Conservation (phyloP, 2,888 invertebrate species). For the Arge pagana region DNA sequence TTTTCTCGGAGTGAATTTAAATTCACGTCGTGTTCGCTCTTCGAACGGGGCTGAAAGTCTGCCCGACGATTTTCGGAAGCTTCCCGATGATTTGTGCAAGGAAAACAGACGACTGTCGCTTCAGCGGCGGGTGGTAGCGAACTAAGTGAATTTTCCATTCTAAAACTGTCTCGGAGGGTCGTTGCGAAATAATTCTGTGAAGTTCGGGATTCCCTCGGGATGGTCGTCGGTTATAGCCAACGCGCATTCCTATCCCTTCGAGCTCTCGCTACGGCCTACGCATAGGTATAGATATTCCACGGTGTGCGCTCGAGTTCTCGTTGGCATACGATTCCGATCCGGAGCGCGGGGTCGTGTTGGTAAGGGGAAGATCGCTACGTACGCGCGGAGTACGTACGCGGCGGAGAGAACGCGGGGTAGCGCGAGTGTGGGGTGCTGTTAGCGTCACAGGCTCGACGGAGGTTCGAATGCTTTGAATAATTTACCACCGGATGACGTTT, state of each 20-base stretch:
- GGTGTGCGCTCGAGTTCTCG: too few species aligned
- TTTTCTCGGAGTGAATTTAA: too few species aligned
- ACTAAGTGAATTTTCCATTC: conserved; percentile 13
- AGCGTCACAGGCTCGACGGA: conserved; percentile 9
- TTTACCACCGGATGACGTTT: conserved; percentile 13
- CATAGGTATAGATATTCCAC: too few species aligned
- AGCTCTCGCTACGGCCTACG: too few species aligned
- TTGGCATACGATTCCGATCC: too few species aligned
- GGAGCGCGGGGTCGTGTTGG: too few species aligned
- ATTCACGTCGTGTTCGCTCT: too few species aligned
- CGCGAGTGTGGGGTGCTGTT: too few species aligned
- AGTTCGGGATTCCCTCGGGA: conserved; percentile 4
- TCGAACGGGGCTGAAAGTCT: too few species aligned
- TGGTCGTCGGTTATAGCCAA: conserved; percentile 8
- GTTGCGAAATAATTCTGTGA: not conserved
- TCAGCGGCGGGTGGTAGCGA: conserved; percentile 3
- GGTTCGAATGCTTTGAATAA: conserved; percentile 18
- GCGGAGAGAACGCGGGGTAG: too few species aligned
- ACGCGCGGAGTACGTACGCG: too few species aligned
- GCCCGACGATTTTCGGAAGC: conserved; percentile 39
- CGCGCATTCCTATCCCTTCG: not conserved
- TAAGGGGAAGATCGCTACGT: too few species aligned
- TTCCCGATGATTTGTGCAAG: conserved; percentile 28
- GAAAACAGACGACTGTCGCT: not conserved
- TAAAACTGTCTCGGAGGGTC: conserved; percentile 10